phyloP scores from a whole-genome alignment of 1,140 invertebrate genomes.

The Pseudomyrmex concolor region DNA sequence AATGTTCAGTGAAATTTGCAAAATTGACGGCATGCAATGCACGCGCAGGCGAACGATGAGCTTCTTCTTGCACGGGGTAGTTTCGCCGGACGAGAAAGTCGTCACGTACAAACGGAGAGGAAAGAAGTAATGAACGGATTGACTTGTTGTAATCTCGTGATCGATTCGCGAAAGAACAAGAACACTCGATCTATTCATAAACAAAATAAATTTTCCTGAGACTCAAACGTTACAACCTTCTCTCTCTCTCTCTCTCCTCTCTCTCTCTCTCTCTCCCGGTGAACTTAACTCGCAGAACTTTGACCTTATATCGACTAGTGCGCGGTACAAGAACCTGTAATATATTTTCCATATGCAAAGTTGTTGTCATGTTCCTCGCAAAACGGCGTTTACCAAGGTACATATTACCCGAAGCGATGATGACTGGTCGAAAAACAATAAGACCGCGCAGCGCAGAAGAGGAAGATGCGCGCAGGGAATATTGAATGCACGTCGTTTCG shows the following conservation, averaged over 20 bases:
- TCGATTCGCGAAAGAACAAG: background rate
- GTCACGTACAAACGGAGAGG: background rate
- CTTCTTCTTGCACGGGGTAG: slow-evolving; percentile 40
- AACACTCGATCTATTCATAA: background rate
- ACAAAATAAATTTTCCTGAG: slow-evolving; percentile 6
- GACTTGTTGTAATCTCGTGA: background rate
- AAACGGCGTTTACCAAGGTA: slow-evolving; percentile 33
- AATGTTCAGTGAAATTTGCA: slow-evolving; percentile 53
- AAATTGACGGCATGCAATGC: slow-evolving; percentile 35
- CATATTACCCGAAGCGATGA: slow-evolving; percentile 12
- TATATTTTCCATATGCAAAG: slow-evolving; percentile 29
- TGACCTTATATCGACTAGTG: slow-evolving; percentile 15
- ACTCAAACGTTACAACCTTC: slow-evolving; percentile 5
- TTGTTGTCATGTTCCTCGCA: slow-evolving; percentile 17
- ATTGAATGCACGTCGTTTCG: slow-evolving; percentile 50
- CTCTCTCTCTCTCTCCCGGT: too few relatives aligned
- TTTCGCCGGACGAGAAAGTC: slow-evolving; percentile 3
- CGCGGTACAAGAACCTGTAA: background rate
- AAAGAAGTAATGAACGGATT: slow-evolving; percentile 4
- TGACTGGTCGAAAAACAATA: slow-evolving; percentile 53
- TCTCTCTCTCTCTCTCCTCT: too few relatives aligned
- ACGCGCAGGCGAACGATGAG: slow-evolving; percentile 1
- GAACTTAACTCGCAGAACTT: slow-evolving; percentile 5
- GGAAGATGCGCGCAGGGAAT: slow-evolving; percentile 21
- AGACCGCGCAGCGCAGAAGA: slow-evolving; percentile 1